Percentiles rank a stretch among this genome's conserved stretches.
These are phyloP conservation scores for Oryzias javanicus DNA, from an alignment of 2,113 vertebrate species.

Conservation along the genomic window DNA sequence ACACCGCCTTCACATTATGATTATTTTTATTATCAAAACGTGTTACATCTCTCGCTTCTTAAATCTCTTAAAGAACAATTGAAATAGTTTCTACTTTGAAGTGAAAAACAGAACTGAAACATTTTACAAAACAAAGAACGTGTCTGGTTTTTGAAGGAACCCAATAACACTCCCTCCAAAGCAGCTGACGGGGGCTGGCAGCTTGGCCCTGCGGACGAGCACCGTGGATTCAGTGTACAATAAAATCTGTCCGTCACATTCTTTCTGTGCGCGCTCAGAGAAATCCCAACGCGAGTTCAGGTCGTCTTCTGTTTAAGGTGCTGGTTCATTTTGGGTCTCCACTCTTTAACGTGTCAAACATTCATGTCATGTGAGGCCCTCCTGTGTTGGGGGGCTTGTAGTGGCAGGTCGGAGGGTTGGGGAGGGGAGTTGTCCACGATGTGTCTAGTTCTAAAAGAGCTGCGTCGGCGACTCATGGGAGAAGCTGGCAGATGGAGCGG, in stretches of 20 bases:
- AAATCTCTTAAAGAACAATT: conserved; percentile 64
- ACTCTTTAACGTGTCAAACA: conserved; percentile 66
- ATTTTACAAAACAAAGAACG: conserved; percentile 77
- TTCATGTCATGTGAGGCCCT: conserved; percentile 72
- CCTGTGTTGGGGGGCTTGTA: conserved; percentile 22
- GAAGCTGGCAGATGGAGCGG: conserved; percentile 15
- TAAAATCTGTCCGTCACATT: conserved; percentile 76
- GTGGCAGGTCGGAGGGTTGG: not conserved
- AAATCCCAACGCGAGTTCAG: conserved; percentile 58
- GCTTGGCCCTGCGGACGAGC: conserved; percentile 51
- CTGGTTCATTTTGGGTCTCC: conserved; percentile 75
- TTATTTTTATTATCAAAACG: conserved; percentile 98
- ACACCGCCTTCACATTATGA: conserved; percentile 84
- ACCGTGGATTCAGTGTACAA: conserved; percentile 79
- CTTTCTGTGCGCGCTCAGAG: conserved; percentile 75
- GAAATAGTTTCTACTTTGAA: conserved; percentile 89
- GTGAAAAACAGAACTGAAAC: conserved; percentile 80
- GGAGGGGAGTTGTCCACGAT: not conserved
- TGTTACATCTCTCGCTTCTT: conserved; percentile 88
- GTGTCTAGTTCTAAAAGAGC: not conserved
- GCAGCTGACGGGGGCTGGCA: conserved; percentile 45
- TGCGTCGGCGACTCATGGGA: conserved; percentile 12
- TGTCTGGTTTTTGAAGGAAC: conserved; percentile 57
- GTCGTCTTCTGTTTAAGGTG: conserved; percentile 73
- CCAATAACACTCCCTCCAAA: conserved; percentile 50